Conservation (phyloP, 1,140 invertebrate genomes). For the Gyrodactylus salaris region DNA sequence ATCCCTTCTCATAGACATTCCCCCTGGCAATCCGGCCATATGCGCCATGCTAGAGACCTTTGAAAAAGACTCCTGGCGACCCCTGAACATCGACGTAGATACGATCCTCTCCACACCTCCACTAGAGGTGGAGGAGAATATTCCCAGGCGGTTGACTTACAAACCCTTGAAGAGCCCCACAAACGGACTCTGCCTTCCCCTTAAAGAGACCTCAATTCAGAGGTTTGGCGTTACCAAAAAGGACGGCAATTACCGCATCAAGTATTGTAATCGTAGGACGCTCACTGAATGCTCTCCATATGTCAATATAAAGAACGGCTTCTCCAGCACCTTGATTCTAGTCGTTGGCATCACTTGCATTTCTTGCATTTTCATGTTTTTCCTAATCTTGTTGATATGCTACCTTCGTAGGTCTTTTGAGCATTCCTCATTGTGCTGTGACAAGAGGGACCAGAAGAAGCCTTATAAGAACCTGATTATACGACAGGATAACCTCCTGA, state of each 20-base stretch:
- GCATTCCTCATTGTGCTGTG: not conserved
- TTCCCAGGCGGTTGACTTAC: not conserved
- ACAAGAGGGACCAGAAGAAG: not conserved
- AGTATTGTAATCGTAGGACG: not conserved
- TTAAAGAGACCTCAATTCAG: not conserved
- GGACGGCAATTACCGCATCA: not conserved
- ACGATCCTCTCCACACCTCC: not conserved
- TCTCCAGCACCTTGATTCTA: not conserved
- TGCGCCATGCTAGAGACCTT: not conserved
- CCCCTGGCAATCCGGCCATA: not conserved
- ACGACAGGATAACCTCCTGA: not conserved
- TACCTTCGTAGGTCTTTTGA: not conserved
- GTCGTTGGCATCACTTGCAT: not conserved
- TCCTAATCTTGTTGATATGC: not conserved
- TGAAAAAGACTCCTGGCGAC: not conserved
- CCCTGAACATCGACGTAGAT: not conserved
- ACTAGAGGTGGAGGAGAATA: not conserved
- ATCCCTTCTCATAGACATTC: not conserved
- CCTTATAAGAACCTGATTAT: not conserved
- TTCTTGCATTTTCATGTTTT: not conserved
- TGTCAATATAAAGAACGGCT: not conserved
- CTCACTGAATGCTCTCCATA: not conserved
- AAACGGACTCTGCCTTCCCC: not conserved
- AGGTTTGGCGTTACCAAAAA: not conserved
- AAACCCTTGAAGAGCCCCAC: not conserved